Conservation (phyloP, 2,797 vertebrate genomes). For the Acipenser ruthenus region DNA sequence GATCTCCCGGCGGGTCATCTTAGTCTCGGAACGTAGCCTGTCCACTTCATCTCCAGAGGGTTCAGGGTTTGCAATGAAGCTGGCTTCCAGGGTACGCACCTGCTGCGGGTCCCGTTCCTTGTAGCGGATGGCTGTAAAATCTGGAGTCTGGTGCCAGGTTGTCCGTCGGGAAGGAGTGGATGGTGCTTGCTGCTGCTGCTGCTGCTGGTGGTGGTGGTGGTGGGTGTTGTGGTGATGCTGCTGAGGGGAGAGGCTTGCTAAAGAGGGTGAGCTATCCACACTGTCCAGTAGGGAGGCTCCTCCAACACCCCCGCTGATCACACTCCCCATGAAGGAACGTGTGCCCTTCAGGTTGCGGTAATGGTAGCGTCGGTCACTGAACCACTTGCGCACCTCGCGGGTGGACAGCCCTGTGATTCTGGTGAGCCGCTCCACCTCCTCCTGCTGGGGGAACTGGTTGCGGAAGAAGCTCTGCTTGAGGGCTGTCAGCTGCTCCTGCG, state of each 20-base stretch:
- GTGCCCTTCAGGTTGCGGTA: slow-evolving; percentile 73
- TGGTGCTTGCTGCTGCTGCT: slow-evolving; percentile 52
- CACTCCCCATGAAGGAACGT: slow-evolving; percentile 35
- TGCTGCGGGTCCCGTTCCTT: slow-evolving; percentile 91
- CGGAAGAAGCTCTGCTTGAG: slow-evolving; percentile 86
- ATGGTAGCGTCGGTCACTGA: slow-evolving; percentile 92
- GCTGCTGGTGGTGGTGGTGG: slow-evolving; percentile 31
- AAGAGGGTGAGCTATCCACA: slow-evolving; percentile 34
- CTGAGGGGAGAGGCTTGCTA: slow-evolving; percentile 43
- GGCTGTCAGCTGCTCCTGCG: slow-evolving; percentile 80
- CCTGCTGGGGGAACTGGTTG: slow-evolving; percentile 85
- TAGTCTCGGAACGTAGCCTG: slow-evolving; percentile 80
- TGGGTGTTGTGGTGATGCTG: slow-evolving; percentile 49
- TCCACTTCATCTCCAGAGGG: slow-evolving; percentile 84
- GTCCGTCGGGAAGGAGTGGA: slow-evolving; percentile 62
- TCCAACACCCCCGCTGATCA: slow-evolving; percentile 32
- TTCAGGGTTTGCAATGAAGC: slow-evolving; percentile 73
- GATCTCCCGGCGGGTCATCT: slow-evolving; percentile 95
- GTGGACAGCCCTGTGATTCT: slow-evolving; percentile 79
- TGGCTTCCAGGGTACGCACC: slow-evolving; percentile 82
- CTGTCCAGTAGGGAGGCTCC: slow-evolving; percentile 48
- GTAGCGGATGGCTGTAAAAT: slow-evolving; percentile 87
- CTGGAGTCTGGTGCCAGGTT: slow-evolving; percentile 74
- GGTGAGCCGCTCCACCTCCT: slow-evolving; percentile 86
- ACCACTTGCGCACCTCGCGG: slow-evolving; percentile 95